phyloP scores from a whole-genome alignment of 2,797 vertebrate genomes.

The Bufotes viridis region DNA sequence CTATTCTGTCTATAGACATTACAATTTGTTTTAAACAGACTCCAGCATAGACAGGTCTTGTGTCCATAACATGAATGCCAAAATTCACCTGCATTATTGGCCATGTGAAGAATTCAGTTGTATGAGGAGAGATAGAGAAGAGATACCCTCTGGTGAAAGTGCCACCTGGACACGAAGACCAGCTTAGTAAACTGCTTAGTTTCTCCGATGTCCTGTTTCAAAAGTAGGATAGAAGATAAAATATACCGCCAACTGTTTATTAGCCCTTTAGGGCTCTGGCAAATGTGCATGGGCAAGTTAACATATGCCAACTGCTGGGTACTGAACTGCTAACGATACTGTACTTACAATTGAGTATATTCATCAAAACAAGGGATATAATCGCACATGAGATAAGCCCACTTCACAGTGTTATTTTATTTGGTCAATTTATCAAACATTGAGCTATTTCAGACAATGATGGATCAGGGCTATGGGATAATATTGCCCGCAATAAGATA shows the following conservation, averaged over 20 bases:
- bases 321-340: slow-evolving; percentile 2
- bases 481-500: slow-evolving; percentile 44
- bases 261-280: neutral
- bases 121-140: neutral
- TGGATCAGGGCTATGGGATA: slow-evolving; percentile 36
- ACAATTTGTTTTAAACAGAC: neutral
- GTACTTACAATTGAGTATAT: slow-evolving; percentile 27
- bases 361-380: slow-evolving; percentile 49
- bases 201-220: too few relatives aligned
- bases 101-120: neutral
- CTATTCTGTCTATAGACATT: neutral
- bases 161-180: too few relatives aligned
- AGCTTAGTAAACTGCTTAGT: too few relatives aligned
- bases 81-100: neutral
- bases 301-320: slow-evolving; percentile 17
- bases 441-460: slow-evolving; percentile 44
- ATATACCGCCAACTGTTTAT: neutral
- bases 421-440: slow-evolving; percentile 49
- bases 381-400: slow-evolving; percentile 45
- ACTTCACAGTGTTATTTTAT: slow-evolving; percentile 49
- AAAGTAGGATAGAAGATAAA: too few relatives aligned
- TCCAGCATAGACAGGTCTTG: neutral
- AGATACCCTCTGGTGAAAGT: neutral
- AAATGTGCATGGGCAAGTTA: slow-evolving; percentile 19
- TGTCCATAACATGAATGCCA: neutral